Evolutionary conservation across 2,888 invertebrate genomes (phyloP).

Genomic region (Netelia melanura): DNA sequence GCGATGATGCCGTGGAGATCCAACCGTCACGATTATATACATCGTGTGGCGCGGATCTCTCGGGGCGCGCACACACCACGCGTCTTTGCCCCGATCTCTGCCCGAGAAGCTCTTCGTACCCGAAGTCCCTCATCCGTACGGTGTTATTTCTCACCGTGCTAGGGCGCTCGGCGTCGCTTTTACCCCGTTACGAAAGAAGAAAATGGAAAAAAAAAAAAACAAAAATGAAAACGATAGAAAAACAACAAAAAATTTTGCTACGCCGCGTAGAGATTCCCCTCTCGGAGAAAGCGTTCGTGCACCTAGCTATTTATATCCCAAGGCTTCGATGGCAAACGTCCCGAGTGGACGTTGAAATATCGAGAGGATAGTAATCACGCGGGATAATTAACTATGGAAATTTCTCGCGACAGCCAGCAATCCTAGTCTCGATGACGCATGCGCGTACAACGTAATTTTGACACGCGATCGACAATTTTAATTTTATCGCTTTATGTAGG

Average conservation of each 20-base stretch:
- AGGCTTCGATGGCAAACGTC: slow-evolving; percentile 43
- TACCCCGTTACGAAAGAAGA: slow-evolving; percentile 50
- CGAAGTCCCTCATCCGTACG: slow-evolving; percentile 18
- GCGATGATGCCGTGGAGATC: slow-evolving; percentile 34
- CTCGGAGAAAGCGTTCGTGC: slow-evolving; percentile 2
- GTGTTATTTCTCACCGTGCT: slow-evolving; percentile 55
- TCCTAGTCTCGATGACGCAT: not conserved
- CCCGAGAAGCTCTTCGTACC: slow-evolving; percentile 16
- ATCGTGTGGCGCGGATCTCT: slow-evolving; percentile 45
- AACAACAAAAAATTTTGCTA: not conserved
- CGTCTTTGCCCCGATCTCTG: not conserved
- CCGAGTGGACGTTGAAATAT: slow-evolving; percentile 38
- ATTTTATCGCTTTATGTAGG: too few species aligned
- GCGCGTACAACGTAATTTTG: not conserved
- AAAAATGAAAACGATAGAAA: not conserved
- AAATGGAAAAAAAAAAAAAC: not conserved
- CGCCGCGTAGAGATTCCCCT: slow-evolving; percentile 1
- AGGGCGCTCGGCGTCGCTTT: slow-evolving; percentile 46
- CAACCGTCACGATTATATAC: slow-evolving; percentile 57
- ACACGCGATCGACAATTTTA: too few species aligned
- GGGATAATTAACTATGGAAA: slow-evolving; percentile 52
- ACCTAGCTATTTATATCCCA: slow-evolving; percentile 21
- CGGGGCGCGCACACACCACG: slow-evolving; percentile 13
- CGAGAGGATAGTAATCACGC: slow-evolving; percentile 40
- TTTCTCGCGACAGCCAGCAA: slow-evolving; percentile 30